phyloP scores from a whole-genome alignment of 2,113 vertebrate species.

The Myocastor coypus region DNA sequence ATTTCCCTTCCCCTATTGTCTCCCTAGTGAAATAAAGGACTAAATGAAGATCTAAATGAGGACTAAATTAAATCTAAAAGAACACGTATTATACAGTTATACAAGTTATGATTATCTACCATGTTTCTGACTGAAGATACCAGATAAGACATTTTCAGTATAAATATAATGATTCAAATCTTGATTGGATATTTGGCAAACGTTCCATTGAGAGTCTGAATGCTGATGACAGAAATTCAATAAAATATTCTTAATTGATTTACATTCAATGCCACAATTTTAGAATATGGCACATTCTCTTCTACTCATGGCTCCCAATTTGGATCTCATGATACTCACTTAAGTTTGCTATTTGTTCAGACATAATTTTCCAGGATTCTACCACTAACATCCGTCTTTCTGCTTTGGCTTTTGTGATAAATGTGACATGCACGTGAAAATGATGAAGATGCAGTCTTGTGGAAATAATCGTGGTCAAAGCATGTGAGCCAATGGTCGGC shows the following conservation, averaged over 20 bases:
- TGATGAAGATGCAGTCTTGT: not conserved
- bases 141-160: slow-evolving; percentile 5
- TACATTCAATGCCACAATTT: slow-evolving; percentile 64
- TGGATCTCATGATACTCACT: slow-evolving; percentile 17
- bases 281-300: not conserved
- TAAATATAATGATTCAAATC: slow-evolving; percentile 64
- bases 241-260: slow-evolving; percentile 69
- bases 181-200: slow-evolving; percentile 61
- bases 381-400: slow-evolving; percentile 17
- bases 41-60: too few species aligned
- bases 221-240: slow-evolving; percentile 64
- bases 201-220: slow-evolving; percentile 52
- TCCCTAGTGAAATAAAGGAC: too few species aligned
- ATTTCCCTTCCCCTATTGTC: too few species aligned
- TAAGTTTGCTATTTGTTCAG: slow-evolving; percentile 66
- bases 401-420: slow-evolving; percentile 51
- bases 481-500: not conserved
- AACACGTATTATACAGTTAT: slow-evolving; percentile 59
- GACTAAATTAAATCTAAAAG: too few species aligned
- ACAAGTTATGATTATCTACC: slow-evolving; percentile 50
- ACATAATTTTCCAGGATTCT: slow-evolving; percentile 60
- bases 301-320: slow-evolving; percentile 39
- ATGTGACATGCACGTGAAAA: not conserved
- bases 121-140: slow-evolving; percentile 26
- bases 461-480: not conserved